These are phyloP conservation scores for Tympanoctomys barrerae DNA, from an alignment of 2,797 vertebrate species.

Conservation along the genomic window DNA sequence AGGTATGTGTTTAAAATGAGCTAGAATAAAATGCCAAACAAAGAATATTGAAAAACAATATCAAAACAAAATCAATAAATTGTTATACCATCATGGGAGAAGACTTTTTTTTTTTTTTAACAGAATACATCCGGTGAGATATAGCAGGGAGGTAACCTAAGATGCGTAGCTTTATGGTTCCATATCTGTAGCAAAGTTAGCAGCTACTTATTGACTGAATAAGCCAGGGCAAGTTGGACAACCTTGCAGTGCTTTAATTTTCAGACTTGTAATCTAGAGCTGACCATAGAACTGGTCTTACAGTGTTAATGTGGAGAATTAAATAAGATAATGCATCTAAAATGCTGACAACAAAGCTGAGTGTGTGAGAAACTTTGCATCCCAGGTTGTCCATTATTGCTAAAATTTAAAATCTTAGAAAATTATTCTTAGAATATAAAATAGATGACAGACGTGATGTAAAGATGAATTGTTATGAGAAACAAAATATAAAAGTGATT, in stretches of 20 bases:
- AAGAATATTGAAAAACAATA: constrained; percentile 13
- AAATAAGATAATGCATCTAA: not conserved
- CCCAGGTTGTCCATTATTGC: not conserved
- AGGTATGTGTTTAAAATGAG: constrained; percentile 47
- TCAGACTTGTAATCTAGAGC: not conserved
- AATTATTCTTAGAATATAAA: constrained; percentile 44
- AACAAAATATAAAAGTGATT: constrained; percentile 15
- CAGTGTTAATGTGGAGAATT: not conserved
- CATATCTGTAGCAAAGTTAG: not conserved
- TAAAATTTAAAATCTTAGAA: constrained; percentile 17
- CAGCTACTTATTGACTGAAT: not conserved
- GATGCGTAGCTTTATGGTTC: not conserved
- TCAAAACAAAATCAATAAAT: constrained; percentile 21
- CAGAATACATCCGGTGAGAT: not conserved
- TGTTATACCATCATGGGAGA: not conserved
- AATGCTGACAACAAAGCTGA: not conserved
- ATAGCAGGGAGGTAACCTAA: not conserved
- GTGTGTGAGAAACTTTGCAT: not conserved
- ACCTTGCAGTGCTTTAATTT: not conserved
- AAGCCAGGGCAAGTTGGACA: not conserved
- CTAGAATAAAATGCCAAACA: not conserved
- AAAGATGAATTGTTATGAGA: constrained; percentile 1
- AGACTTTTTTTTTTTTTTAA: not conserved
- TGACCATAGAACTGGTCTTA: not conserved
- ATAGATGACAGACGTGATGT: not conserved